Base-by-base conservation (phyloP, 2,888 invertebrate species). In the Hipparchia sbordonii region DNA sequence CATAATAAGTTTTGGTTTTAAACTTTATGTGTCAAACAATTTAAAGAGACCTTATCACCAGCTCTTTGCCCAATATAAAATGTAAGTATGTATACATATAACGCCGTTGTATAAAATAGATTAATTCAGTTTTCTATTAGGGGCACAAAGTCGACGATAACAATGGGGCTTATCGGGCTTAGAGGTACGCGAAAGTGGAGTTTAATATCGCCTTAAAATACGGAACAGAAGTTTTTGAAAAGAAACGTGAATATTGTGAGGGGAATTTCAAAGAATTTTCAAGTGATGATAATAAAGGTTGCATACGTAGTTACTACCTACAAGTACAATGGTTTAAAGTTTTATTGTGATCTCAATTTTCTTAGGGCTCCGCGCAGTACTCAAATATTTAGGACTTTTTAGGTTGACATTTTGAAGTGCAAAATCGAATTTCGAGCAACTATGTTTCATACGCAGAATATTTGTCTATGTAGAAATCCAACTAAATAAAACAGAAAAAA, bases 121-220 rank as follows among this genome's bases (percentile, higher is more conserved):
- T 72, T 76, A 76, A 76, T 76, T 73, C 72, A 68, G 70, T 77
- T 79, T 78, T 77, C 77, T 76, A 76, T 80, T 78, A 78, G 72
- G 74, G 75, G 72, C 71, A 79, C 76, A 78, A 78, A 77, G 77
- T 77, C 72, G 68, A 68, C 76, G 76, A 73, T 75, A 77, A 79
- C 79, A 79, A 79, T 79, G 73, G 77, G 65, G 74, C 74, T 77
- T 79, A 79, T 78, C 78, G 51, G 72, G 70, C 61, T 70, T 62
- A 67, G 60, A 72, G 74, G 72, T 68, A 60, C 70, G 73, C 61
- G 71, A 60, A 73, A 75, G 72, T 74, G 62, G 67, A 70, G 72
- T 78, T 78, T 75, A 77, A 74, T 76, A 73, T 74, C 72, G 72
- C 74, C 74, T 72, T 67, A 66, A 68, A 69, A 74, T 71, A 74